Evolutionary conservation across 2,113 vertebrate species (phyloP).

Genomic region (Hippocampus zosterae): DNA sequence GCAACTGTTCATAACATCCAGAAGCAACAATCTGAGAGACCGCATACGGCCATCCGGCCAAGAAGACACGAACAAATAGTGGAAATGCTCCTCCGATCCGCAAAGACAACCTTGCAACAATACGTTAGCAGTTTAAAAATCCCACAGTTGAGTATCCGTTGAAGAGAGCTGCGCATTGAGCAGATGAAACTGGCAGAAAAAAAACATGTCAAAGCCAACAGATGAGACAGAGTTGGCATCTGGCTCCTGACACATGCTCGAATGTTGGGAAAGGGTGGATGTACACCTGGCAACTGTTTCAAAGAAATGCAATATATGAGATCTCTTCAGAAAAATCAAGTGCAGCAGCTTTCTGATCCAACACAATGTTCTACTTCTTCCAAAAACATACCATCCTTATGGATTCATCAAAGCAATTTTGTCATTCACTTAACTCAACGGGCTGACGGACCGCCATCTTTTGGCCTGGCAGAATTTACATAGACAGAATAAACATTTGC

Average conservation of each 20-base stretch:
- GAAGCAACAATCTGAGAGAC: not conserved
- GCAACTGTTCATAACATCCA: not conserved
- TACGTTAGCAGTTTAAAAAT: not conserved
- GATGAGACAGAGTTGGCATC: no score
- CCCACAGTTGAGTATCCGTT: not conserved
- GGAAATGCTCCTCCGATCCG: not conserved
- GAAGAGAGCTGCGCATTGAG: not conserved
- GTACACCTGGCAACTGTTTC: no score
- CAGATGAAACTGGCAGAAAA: no score
- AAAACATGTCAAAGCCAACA: no score
- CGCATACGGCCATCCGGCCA: no score
- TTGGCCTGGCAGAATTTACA: conserved; percentile 6
- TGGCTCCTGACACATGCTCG: no score
- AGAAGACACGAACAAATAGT: not conserved
- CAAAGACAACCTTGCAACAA: not conserved
- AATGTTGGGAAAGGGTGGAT: no score
- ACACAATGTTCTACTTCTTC: not conserved
- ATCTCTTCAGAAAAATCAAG: no score
- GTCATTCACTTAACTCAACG: not conserved
- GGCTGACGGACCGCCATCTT: not conserved
- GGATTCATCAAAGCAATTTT: not conserved
- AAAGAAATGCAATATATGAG: no score
- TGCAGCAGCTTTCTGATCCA: not conserved
- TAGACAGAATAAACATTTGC: conserved; percentile 24
- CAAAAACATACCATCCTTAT: not conserved